Conservation (phyloP, 2,113 vertebrate species). For the Myotis lucifugus region DNA sequence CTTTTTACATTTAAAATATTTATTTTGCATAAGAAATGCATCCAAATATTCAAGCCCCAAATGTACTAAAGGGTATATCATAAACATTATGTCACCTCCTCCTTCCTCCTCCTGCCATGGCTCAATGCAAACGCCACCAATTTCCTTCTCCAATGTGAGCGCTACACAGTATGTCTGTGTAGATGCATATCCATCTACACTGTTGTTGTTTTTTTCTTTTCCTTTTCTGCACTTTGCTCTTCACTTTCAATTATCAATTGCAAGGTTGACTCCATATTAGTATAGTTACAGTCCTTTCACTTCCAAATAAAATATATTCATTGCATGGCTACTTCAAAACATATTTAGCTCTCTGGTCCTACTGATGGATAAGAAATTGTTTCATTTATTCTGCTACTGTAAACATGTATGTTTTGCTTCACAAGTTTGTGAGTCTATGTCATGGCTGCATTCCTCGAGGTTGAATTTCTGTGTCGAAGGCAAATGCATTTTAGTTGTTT, state of each 20-base stretch:
- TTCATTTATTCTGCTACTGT: not conserved
- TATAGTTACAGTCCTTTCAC: not conserved
- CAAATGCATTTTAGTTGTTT: not conserved
- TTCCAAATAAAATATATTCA: not conserved
- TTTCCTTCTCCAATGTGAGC: not conserved
- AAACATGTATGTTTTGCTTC: not conserved
- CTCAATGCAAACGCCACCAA: not conserved
- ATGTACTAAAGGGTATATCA: not conserved
- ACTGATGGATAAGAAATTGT: not conserved
- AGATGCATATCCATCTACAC: not conserved
- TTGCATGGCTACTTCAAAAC: not conserved
- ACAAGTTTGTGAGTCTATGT: not conserved
- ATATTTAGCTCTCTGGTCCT: not conserved
- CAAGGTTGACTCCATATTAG: not conserved
- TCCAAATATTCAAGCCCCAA: not conserved
- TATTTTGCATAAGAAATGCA: not conserved
- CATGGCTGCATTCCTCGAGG: not conserved
- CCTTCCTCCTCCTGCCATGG: not conserved
- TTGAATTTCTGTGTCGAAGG: not conserved
- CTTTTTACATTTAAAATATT: not conserved
- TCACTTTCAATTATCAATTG: not conserved
- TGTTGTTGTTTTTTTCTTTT: not conserved
- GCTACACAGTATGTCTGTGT: fast-evolving
- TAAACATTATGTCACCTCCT: not conserved
- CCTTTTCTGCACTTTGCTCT: not conserved